These are phyloP conservation scores for Drosophila lutescens DNA, from an alignment of 2,888 invertebrate genomes.

Conservation along the genomic window DNA sequence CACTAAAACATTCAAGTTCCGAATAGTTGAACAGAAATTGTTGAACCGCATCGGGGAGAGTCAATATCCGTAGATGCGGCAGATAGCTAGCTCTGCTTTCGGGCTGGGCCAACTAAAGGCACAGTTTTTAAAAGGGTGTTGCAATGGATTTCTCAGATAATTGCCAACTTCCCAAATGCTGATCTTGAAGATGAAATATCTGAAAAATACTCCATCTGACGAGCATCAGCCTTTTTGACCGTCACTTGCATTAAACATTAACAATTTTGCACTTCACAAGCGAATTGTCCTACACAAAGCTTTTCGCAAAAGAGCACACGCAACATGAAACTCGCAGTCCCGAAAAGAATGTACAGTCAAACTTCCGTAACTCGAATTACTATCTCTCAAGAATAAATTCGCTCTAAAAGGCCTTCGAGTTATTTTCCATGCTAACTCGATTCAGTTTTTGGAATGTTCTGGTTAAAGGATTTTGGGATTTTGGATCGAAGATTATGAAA, in stretches of 20 bases:
- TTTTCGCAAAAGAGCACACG: neutral
- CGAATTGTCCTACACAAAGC: neutral
- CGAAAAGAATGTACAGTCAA: constrained; percentile 1
- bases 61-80: constrained; percentile 42
- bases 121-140: neutral
- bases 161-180: neutral
- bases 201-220: neutral
- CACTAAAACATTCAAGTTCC: constrained; percentile 36
- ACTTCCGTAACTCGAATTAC: neutral
- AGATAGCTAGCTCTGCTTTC: constrained; percentile 8
- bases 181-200: neutral
- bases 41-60: constrained; percentile 57
- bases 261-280: neutral
- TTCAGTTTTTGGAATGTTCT: neutral
- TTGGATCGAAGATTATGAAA: too few relatives aligned
- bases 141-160: neutral
- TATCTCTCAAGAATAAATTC: neutral
- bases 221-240: neutral
- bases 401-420: neutral
- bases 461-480: neutral
- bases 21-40: constrained; percentile 48
- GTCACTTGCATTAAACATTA: neutral
- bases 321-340: neutral
- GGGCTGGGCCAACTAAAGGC: constrained; percentile 1
- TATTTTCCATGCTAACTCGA: neutral